Conservation (phyloP, 2,888 invertebrate species). For the Eutolmus rufibarbis region DNA sequence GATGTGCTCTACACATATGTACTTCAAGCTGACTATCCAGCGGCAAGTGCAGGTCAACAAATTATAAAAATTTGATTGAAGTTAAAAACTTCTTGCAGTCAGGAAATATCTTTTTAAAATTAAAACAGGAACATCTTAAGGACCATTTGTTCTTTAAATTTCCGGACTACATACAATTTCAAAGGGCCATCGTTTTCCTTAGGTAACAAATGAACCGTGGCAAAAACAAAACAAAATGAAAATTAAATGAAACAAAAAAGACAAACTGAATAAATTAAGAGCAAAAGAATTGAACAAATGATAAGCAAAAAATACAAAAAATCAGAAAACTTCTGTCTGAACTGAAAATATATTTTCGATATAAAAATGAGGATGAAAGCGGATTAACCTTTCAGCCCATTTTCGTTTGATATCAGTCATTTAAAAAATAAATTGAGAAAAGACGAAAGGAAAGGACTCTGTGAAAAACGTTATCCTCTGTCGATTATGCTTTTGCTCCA, state of each 20-base stretch:
- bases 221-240: background rate
- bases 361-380: conserved; percentile 27
- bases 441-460: conserved; percentile 23
- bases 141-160: background rate
- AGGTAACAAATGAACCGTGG: background rate
- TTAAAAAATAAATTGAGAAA: conserved; percentile 31
- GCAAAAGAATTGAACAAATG: background rate
- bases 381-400: conserved; percentile 28
- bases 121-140: background rate
- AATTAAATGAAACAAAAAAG: background rate
- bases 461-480: background rate
- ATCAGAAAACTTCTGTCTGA: conserved; percentile 7
- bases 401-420: conserved; percentile 31
- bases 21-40: background rate
- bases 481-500: background rate
- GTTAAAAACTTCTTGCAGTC: background rate
- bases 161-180: background rate
- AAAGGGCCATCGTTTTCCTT: background rate
- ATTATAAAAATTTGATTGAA: background rate
- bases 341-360: conserved; percentile 14
- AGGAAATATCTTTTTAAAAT: background rate
- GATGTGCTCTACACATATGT: too few species aligned
- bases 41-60: background rate
- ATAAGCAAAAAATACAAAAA: background rate
- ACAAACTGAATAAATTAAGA: background rate